These are phyloP conservation scores for Hipposideros larvatus DNA, from an alignment of 2,797 vertebrate genomes.

Conservation along the genomic window DNA sequence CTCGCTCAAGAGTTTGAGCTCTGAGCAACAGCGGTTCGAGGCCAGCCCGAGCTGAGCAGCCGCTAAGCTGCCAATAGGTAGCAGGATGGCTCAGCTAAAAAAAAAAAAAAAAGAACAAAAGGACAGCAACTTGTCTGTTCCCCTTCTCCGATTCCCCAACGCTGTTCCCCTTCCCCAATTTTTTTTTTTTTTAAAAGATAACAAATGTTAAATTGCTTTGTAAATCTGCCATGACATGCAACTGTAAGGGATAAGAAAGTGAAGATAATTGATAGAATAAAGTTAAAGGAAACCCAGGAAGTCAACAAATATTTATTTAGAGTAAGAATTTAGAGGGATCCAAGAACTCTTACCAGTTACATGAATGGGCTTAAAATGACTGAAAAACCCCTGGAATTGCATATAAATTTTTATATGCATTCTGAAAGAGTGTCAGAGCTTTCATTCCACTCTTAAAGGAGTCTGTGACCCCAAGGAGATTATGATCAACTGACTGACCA, in stretches of 20 bases:
- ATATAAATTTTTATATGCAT: not conserved
- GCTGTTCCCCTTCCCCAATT: too few relatives aligned
- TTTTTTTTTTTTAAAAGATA: too few relatives aligned
- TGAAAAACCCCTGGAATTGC: not conserved
- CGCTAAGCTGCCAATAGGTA: too few relatives aligned
- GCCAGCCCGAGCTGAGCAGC: too few relatives aligned
- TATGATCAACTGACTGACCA: not conserved
- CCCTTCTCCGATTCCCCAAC: too few relatives aligned
- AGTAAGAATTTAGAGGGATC: slow-evolving; percentile 8
- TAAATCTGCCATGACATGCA: not conserved
- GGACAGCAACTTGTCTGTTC: too few relatives aligned
- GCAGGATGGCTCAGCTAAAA: too few relatives aligned
- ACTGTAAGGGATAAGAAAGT: slow-evolving; percentile 4
- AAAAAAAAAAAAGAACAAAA: too few relatives aligned
- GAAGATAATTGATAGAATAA: not conserved
- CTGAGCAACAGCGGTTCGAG: too few relatives aligned
- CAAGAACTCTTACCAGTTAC: slow-evolving; percentile 12
- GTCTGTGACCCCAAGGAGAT: not conserved
- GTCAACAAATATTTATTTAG: not conserved
- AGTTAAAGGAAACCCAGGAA: slow-evolving; percentile 27
- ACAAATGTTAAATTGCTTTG: not conserved
- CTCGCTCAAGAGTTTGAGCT: too few relatives aligned
- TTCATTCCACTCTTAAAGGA: slow-evolving; percentile 15
- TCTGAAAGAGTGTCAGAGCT: not conserved
- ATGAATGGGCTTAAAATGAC: slow-evolving; percentile 16